Base-by-base conservation (phyloP, 23 tunicate species). In the Corella eumyota region DNA sequence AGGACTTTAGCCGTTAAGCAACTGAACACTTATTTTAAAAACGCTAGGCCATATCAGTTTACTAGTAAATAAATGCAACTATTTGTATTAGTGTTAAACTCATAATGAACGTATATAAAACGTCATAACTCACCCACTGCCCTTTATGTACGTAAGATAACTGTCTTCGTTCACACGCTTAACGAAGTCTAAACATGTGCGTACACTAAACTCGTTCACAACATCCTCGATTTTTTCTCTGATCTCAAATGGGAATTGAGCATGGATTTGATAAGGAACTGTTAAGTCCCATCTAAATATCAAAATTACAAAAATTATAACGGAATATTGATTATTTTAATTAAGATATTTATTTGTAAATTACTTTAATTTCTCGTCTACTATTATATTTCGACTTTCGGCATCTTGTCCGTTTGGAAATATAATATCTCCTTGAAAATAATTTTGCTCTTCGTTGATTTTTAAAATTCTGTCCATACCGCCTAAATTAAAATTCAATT, bases 131-230 rank as follows among this genome's bases (percentile, higher is more conserved):
- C 58, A 85, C 95, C 95, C 95, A 33, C 62, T 53, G 26, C 51
- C 75, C 28, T 65, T 52, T 33, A 44, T 71, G 60, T 62, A 85
- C 53, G 36, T n/a, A 22, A 77, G 20, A 38, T 71, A 85, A 59
- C 61, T 69, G 59, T 30, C 51, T 56, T 77, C 79, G 27, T 53
- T 71, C 34, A 56, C 66, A 45, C 75, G 74, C 20, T 56, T 73
- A 1, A 58, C 65, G 59, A 85, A 85, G 25, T 64, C 59, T 21
- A 85, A 33, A 47, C 95, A 85, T 25, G 58, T 48, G 21, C 95
- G 50, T 9, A 67, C 79, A 15, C 58, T 58, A 32, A 45, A 48
- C 61, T 85, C 95, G 15, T 73, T 64, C 71, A 85, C 23, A 5
- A 66, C 85, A 32, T 62, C 62, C 21, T 48, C 64, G 15, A 85